Percentiles rank a stretch among this genome's conserved stretches.
Evolutionary conservation across 1,140 invertebrate species (phyloP).

Genomic region (Drosophila bocqueti): DNA sequence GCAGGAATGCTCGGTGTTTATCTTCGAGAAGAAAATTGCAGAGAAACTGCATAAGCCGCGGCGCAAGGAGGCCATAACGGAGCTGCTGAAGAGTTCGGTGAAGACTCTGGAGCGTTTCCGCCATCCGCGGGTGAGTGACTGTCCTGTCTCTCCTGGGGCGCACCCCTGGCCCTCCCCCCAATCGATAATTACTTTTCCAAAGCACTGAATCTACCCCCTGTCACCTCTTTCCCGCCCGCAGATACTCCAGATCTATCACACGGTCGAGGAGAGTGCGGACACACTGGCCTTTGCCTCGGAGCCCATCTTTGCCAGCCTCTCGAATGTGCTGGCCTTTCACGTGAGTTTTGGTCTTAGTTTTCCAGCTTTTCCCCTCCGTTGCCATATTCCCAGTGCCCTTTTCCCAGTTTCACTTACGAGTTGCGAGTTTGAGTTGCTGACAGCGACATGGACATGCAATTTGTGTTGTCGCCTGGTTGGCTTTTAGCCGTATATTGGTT

Average conservation of each 20-base stretch:
- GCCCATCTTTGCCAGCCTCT: conserved; percentile 93
- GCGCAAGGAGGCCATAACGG: conserved; percentile 95
- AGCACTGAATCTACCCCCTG: conserved; percentile 2
- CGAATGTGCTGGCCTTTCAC: conserved; percentile 93
- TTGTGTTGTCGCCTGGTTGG: conserved; percentile 48
- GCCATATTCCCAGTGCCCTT: conserved; percentile 1
- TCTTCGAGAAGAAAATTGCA: conserved; percentile 97
- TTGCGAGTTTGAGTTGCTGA: conserved; percentile 35
- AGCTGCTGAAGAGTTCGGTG: conserved; percentile 93
- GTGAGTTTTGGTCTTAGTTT: conserved; percentile 84
- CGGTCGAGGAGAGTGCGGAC: conserved; percentile 92
- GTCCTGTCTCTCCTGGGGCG: background rate
- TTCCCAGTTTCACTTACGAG: conserved; percentile 19
- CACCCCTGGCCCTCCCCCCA: background rate
- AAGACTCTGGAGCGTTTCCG: conserved; percentile 93
- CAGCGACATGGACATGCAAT: conserved; percentile 59
- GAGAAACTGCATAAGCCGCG: conserved; percentile 98
- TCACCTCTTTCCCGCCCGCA: conserved; percentile 60
- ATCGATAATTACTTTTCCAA: conserved; percentile 45
- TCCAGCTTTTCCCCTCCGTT: background rate
- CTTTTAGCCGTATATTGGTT: conserved; percentile 31
- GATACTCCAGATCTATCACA: conserved; percentile 90
- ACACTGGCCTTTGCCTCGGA: conserved; percentile 97
- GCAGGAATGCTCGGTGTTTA: conserved; percentile 97
- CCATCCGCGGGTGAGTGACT: conserved; percentile 91